Base-by-base conservation (phyloP, 2,888 invertebrate genomes). In the Pterostichus niger region DNA sequence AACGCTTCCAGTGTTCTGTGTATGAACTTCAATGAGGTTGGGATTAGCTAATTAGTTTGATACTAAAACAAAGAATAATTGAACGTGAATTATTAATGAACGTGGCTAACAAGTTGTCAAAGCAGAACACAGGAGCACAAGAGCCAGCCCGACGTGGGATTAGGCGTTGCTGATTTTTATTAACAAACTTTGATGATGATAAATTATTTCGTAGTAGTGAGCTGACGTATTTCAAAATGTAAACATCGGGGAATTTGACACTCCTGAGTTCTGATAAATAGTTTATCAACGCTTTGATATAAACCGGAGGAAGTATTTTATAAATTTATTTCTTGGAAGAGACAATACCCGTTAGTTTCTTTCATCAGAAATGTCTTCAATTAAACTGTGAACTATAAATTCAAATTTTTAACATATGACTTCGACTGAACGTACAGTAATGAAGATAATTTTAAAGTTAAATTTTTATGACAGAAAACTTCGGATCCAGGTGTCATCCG, bases 41-140 rank as follows among this genome's bases (percentile, higher is more conserved):
- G 64, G 40, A 64, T 64, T 64, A 64, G 15, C 40, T 64, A 64
- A 64, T 64, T 64, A 64, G 33, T 64, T n/a, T 15, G 13, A 35
- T 64, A 35, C 64, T 64, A 40, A 40, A 61, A 40, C 64, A 64
- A 64, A 64, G 64, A 64, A 64, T 64, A 64, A 64, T 64, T 64
- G 40, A 33, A 40, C 35, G 64, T 33, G 40, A 64, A 64, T 64
- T 64, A 64, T 64, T 64, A 64, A 64, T 64, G 64, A 64, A 40
- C 40, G 15, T 64, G 64, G 64, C 35, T 64, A 64, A 64, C 64
- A 64, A 64, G 64, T 64, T 64, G 64, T 64, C 64, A 64, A 64
- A 64, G 64, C 15, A 13, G n/a, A 13, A 24, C 15, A 64, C 64
- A 35, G n/a, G 64, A 35, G 64, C 24, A 10, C 24, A 24, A 24